Conservation (phyloP, 2,113 vertebrate genomes). For the Mesembrinibis cayennensis region DNA sequence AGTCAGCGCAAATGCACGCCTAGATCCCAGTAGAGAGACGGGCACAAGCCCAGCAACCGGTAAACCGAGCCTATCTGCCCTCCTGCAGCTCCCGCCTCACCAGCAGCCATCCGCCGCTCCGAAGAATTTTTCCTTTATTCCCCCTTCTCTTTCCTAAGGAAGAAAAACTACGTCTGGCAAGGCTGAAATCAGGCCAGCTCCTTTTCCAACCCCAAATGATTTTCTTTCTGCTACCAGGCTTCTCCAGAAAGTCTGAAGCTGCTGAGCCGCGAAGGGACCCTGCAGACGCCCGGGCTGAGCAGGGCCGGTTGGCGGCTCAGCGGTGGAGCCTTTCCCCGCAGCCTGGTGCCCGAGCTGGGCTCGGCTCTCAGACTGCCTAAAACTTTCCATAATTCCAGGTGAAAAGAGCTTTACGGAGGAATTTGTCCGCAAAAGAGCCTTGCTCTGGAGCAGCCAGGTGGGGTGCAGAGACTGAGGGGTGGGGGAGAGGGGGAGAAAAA, state of each 20-base stretch:
- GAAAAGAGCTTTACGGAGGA: background rate
- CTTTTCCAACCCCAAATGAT: background rate
- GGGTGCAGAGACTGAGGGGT: background rate
- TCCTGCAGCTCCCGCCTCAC: background rate
- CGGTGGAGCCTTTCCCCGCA: background rate
- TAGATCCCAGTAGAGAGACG: background rate
- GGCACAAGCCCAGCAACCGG: background rate
- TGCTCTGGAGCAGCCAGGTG: background rate
- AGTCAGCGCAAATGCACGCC: background rate
- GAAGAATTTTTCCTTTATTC: background rate
- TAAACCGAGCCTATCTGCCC: background rate
- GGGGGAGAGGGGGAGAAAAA: background rate
- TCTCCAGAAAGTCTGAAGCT: background rate
- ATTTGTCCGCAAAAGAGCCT: background rate
- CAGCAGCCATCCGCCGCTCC: background rate
- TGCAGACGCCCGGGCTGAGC: background rate
- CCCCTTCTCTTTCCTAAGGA: background rate
- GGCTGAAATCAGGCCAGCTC: background rate
- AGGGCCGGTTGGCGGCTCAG: background rate
- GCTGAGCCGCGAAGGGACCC: constrained; percentile 26
- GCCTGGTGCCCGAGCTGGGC: background rate
- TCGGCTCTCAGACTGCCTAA: background rate
- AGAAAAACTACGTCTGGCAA: background rate
- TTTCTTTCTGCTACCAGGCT: background rate
- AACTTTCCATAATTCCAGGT: background rate